phyloP scores from a whole-genome alignment of 2,113 vertebrate species.

The Ciconia boyciana region DNA sequence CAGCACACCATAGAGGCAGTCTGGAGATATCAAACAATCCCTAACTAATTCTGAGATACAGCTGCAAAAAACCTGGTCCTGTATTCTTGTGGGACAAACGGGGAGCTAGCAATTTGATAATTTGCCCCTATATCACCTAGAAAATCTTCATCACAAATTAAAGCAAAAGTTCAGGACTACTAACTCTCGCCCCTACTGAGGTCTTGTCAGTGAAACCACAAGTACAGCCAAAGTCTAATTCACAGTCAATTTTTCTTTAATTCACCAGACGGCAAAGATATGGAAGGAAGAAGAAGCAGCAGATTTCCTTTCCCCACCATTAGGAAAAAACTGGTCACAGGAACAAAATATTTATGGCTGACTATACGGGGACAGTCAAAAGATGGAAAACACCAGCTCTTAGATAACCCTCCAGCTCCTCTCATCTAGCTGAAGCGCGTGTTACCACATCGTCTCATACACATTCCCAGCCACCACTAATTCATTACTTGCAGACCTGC shows the following conservation, averaged over 20 bases:
- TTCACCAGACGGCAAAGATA: background rate
- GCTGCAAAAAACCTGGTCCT: background rate
- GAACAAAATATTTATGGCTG: background rate
- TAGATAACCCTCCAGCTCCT: background rate
- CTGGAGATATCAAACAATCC: background rate
- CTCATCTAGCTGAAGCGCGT: background rate
- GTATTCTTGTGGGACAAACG: background rate
- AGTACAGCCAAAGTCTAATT: background rate
- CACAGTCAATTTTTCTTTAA: background rate
- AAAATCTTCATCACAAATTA: background rate
- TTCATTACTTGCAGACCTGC: conserved; percentile 38
- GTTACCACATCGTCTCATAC: background rate
- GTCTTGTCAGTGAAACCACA: background rate
- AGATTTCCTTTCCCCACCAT: background rate
- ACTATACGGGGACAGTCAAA: background rate
- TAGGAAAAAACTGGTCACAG: background rate
- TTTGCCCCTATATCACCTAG: background rate
- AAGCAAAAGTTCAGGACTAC: background rate
- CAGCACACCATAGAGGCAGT: background rate
- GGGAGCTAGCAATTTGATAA: background rate
- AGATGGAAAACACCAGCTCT: background rate
- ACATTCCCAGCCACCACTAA: conserved; percentile 13
- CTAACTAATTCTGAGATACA: background rate
- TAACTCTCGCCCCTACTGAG: accelerated
- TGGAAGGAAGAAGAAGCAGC: background rate